These are phyloP conservation scores for Harmothoe impar DNA, from an alignment of 2,888 invertebrate species.

Conservation along the genomic window DNA sequence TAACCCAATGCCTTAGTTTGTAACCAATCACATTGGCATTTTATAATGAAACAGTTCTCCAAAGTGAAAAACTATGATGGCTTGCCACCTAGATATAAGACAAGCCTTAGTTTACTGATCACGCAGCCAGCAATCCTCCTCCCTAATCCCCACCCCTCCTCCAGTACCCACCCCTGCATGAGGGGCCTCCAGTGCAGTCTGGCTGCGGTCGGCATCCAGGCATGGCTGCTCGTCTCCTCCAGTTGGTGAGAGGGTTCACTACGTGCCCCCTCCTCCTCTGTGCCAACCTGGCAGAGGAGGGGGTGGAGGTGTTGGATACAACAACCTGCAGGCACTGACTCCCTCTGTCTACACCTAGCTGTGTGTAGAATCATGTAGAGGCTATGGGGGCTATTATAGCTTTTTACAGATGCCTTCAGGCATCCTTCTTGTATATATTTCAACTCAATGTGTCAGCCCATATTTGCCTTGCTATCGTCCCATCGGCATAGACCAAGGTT, in stretches of 20 bases:
- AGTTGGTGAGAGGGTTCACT: constrained; percentile 3
- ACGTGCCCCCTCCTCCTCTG: not conserved
- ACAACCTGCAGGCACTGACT: not conserved
- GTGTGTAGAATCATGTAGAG: too few relatives aligned
- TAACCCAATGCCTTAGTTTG: too few relatives aligned
- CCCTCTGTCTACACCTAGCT: too few relatives aligned
- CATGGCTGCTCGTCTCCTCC: not conserved
- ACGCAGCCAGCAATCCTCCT: not conserved
- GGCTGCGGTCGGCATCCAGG: not conserved
- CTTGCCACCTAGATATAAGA: not conserved
- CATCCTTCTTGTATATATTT: too few relatives aligned
- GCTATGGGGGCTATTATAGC: too few relatives aligned
- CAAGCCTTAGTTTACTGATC: constrained; percentile 18
- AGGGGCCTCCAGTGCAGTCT: constrained; percentile 1
- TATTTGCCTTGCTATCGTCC: too few relatives aligned
- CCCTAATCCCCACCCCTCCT: constrained; percentile 7
- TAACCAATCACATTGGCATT: too few relatives aligned
- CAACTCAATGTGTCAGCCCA: too few relatives aligned
- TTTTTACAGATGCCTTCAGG: too few relatives aligned
- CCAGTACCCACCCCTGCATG: not conserved
- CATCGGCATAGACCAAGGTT: too few relatives aligned
- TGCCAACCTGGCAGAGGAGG: not conserved
- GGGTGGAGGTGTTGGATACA: not conserved
- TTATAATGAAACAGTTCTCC: too few relatives aligned
- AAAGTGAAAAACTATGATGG: not conserved